Base-by-base conservation (phyloP, 2,888 invertebrate species). In the Alviniconcha strummeri region DNA sequence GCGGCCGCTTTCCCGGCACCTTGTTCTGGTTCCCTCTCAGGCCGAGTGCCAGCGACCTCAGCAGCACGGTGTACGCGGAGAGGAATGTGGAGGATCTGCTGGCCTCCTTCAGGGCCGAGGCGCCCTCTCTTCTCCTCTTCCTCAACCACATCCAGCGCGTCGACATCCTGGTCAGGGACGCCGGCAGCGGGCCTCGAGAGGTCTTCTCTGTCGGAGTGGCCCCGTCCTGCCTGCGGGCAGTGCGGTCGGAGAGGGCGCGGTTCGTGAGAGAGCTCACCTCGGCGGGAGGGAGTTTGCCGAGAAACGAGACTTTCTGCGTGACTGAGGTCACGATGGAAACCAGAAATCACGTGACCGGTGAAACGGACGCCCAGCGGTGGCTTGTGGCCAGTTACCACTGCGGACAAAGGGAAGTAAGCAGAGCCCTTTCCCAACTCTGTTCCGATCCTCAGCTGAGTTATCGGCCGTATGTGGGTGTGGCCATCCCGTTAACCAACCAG, bases 21-120 rank as follows among this genome's bases (percentile, higher is more conserved):
- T 54, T 93, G 71, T 92, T 93, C 83, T 88, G 92, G 87, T 93
- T 93, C 85, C 92, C 92, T 8, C 85, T 93, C 19, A 87, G 93
- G 5, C 82, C 85, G 55, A 78, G 67, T 15, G 60, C 80, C 19
- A 91, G 92, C n/a, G 86, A 87, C 8, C 83, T 92, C 15, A 91
- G 91, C 36, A 86, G 88, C 11, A 90, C 85, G 5, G 60, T 89
- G 13, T 92, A 91, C 82, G 80, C 85, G n/a, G 77, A 85, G n/a
- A 79, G 85, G 11, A 90, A 90, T 77, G 86, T 91, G 52, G 79
- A 83, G 8, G 87, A 88, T 19, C 84, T 92, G 15, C 90, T 91
- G 60, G 74, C 87, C 7, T 86, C 89, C 13, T 91, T 92, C 82
- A 84, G 88, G 82, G 80, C 88, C 17, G 91, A 91, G 67, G 89